A percentile compares a stretch with the other conserved stretches of the same genome.
phyloP scores from a whole-genome alignment of 2,888 invertebrate species.

The Agrilus biguttatus region DNA sequence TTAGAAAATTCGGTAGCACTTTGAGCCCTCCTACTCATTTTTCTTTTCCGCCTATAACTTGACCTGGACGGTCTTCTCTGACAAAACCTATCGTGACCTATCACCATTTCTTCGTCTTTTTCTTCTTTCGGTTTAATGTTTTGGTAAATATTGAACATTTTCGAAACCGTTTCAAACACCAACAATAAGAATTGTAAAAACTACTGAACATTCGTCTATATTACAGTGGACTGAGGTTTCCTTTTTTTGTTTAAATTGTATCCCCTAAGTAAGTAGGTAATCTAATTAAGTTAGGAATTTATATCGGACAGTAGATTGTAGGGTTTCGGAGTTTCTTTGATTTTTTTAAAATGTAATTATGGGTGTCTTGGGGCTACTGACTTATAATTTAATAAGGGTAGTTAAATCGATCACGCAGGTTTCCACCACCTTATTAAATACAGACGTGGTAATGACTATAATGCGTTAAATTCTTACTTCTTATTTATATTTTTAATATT shows the following conservation, averaged over 20 bases:
- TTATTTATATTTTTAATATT: too few species aligned
- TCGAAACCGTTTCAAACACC: background rate
- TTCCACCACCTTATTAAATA: too few species aligned
- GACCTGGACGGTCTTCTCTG: slow-evolving; percentile 45
- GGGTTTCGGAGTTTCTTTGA: too few species aligned
- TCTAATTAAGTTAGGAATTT: background rate
- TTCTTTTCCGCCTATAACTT: slow-evolving; percentile 38
- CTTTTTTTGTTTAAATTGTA: too few species aligned
- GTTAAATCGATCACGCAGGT: background rate
- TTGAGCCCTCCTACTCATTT: slow-evolving; percentile 49
- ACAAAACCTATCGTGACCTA: slow-evolving; percentile 70
- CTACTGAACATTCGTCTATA: too few species aligned
- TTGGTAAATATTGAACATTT: slow-evolving; percentile 66
- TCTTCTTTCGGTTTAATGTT: slow-evolving; percentile 46
- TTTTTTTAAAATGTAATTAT: too few species aligned
- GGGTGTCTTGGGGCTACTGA: too few species aligned
- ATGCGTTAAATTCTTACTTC: too few species aligned
- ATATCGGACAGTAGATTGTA: too few species aligned
- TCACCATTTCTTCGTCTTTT: slow-evolving; percentile 46
- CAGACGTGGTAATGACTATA: too few species aligned
- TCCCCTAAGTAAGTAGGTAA: background rate
- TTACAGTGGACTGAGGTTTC: too few species aligned
- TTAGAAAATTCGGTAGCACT: slow-evolving; percentile 55
- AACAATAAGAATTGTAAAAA: too few species aligned
- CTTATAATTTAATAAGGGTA: background rate